Percentiles rank a stretch among this genome's conserved stretches.
These are phyloP conservation scores for Parasteatoda tepidariorum DNA, from an alignment of 1,140 invertebrate species.

Conservation along the genomic window DNA sequence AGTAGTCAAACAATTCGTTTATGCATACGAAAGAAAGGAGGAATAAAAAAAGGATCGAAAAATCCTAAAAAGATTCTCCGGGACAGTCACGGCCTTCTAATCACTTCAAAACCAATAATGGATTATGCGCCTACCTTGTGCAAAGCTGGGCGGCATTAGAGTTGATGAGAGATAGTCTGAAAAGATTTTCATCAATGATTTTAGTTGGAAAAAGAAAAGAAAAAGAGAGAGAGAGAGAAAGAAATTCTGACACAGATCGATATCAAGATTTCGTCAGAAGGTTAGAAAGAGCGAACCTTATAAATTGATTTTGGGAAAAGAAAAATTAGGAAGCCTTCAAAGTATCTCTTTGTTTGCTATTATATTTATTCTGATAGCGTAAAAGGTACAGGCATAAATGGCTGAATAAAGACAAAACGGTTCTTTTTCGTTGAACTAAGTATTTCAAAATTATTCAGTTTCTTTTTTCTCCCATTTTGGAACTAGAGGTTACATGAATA, in stretches of 20 bases:
- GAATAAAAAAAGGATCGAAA: too few relatives aligned
- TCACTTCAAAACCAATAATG: conserved; percentile 3
- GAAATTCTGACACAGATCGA: not conserved
- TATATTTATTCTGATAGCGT: too few relatives aligned
- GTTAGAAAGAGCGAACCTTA: not conserved
- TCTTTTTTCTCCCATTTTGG: too few relatives aligned
- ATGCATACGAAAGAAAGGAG: not conserved
- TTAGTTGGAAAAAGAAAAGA: not conserved
- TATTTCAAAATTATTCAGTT: too few relatives aligned
- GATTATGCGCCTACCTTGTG: not conserved
- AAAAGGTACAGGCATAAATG: too few relatives aligned
- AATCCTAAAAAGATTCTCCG: not conserved
- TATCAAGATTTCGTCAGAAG: not conserved
- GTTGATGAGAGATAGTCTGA: not conserved
- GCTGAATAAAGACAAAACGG: too few relatives aligned
- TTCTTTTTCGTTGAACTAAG: too few relatives aligned
- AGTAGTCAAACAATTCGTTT: not conserved
- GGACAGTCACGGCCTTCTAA: not conserved
- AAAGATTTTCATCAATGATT: not conserved
- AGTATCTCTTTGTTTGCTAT: too few relatives aligned
- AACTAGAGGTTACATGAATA: too few relatives aligned
- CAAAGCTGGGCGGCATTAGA: not conserved
- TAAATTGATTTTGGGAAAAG: not conserved
- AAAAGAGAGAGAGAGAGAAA: too few relatives aligned
- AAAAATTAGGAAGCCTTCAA: not conserved